Base-by-base conservation (phyloP, 2,888 invertebrate species). In the Aromia moschata region DNA sequence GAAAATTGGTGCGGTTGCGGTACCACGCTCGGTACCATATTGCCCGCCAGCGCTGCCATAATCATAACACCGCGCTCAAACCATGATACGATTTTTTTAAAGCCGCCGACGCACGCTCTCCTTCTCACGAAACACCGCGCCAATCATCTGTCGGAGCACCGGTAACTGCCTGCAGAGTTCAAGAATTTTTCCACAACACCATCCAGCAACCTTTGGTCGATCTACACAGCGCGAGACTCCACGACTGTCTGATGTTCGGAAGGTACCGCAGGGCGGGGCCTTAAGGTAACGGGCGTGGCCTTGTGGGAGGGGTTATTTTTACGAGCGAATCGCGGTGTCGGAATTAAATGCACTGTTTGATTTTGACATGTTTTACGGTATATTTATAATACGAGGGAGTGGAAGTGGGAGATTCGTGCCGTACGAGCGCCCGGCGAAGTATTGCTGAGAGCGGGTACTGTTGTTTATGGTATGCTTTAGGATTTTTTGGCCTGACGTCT, bases 281-380 rank as follows among this genome's bases (percentile, higher is more conserved):
- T 70, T 52, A 43, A 17, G 18, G 15, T n/a, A 7, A 25, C 25
- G 53, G 60, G 73, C 74, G 74, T 73, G 70, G 57, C 55, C 15
- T 25, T 47, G 37, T 58, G 57, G 71, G 70, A 64, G 74, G 72
- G 60, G 64, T 62, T 49, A 54, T 43, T 41, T 18, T 54, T 36
- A 37, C 44, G 58, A 68, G 62, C 78, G 73, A 79, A 79, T 79
- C 75, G 69, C 68, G 62, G 62, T 46, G 41, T 38, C 45, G 60
- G 56, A 68, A 69, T 68, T 58, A 60, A 62, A 71, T 67, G 67
- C 70, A 70, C 69, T 62, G 63, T 64, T 66, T 60, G 69, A 70
- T 68, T 74, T 71, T 76, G 77, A 77, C 75, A 71, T 70, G 74
- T 71, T 75, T 76, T 74, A 74, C 72, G 74, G 74, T 73, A 77